Percentiles rank a stretch among this genome's conserved stretches.
Evolutionary conservation across 2,888 invertebrate genomes (phyloP).

Genomic region (Epicampocera succincta): DNA sequence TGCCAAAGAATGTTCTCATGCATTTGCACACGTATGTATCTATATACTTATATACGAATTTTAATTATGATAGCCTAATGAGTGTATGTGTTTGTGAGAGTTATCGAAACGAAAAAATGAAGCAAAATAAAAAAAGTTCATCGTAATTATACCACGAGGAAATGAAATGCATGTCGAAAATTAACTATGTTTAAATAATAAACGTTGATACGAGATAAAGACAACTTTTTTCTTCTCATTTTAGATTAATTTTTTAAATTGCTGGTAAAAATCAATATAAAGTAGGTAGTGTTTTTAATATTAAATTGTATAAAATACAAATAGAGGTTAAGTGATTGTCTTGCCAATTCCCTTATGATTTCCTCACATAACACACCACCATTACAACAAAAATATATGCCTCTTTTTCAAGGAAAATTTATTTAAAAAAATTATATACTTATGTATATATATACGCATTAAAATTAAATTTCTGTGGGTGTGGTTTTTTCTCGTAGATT

Average conservation of each 20-base stretch:
- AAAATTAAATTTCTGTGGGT: constrained; percentile 48
- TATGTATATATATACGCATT: constrained; percentile 14
- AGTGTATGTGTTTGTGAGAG: constrained; percentile 19
- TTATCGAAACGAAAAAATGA: constrained; percentile 36
- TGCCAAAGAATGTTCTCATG: background rate
- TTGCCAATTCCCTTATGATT: constrained; percentile 58
- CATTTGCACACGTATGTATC: background rate
- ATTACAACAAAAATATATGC: constrained; percentile 68
- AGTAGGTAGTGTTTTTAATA: background rate
- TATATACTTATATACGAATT: background rate
- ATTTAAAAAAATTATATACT: constrained; percentile 40
- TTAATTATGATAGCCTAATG: background rate
- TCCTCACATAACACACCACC: constrained; percentile 56
- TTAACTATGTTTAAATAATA: background rate
- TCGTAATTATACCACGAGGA: constrained; percentile 67
- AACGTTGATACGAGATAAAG: too few relatives aligned
- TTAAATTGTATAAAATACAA: constrained; percentile 24
- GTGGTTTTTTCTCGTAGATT: constrained; percentile 56
- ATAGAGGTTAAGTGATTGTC: constrained; percentile 66
- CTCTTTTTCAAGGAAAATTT: constrained; percentile 64
- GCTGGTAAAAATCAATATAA: constrained; percentile 53
- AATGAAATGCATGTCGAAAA: constrained; percentile 53
- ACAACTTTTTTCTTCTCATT: too few relatives aligned
- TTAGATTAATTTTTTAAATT: background rate
- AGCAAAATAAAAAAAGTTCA: constrained; percentile 48